Conservation (phyloP, 2,888 invertebrate genomes). For the Endomychus coccineus region DNA sequence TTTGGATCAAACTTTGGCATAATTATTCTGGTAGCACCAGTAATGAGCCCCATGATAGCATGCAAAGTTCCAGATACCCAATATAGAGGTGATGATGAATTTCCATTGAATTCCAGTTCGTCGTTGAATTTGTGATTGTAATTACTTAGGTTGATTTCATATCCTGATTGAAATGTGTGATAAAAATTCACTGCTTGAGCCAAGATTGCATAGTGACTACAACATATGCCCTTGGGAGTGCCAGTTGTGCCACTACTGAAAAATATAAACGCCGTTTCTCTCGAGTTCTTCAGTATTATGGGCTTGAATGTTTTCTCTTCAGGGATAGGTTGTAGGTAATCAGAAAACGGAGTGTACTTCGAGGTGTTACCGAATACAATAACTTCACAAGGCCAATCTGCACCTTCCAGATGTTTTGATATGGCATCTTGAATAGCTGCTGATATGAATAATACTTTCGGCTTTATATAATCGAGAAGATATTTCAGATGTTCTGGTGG, state of each 20-base stretch:
- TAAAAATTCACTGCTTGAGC: slow-evolving; percentile 2
- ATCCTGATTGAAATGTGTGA: not conserved
- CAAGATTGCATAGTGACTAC: slow-evolving; percentile 20
- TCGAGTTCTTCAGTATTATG: slow-evolving; percentile 11
- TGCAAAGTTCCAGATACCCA: slow-evolving; percentile 30
- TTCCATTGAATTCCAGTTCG: slow-evolving; percentile 2
- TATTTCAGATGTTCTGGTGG: slow-evolving; percentile 1
- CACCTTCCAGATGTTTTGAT: slow-evolving; percentile 23
- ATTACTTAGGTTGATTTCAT: not conserved
- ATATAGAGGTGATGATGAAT: slow-evolving; percentile 19
- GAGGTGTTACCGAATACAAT: slow-evolving; percentile 30
- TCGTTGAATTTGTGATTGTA: not conserved
- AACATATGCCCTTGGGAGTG: slow-evolving; percentile 32
- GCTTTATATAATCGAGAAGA: not conserved
- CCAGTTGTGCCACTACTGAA: slow-evolving; percentile 38
- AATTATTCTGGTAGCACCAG: slow-evolving; percentile 25
- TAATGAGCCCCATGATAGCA: slow-evolving; percentile 19
- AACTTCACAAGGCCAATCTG: slow-evolving; percentile 25
- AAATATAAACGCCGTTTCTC: slow-evolving; percentile 29
- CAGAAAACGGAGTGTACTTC: slow-evolving; percentile 19
- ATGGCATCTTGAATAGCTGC: no score
- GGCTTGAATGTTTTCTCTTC: slow-evolving; percentile 29
- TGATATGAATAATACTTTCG: no score
- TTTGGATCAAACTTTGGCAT: slow-evolving; percentile 22
- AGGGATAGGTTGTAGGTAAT: slow-evolving; percentile 21